phyloP scores from a whole-genome alignment of 2,797 vertebrate genomes.

The Salarias fasciatus region DNA sequence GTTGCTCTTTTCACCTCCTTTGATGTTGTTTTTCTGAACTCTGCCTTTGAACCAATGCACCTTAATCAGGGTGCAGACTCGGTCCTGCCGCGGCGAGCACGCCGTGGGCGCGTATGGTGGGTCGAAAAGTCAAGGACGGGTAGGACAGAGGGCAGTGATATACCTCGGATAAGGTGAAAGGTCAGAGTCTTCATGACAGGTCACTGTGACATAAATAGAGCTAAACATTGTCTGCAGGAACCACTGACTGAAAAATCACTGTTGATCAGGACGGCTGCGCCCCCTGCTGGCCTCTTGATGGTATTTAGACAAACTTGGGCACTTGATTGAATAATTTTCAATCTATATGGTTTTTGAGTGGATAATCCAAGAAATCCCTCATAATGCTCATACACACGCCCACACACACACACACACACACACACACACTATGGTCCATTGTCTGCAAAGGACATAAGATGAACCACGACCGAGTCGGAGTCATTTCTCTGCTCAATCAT shows the following conservation, averaged over 20 bases:
- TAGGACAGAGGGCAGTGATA: constrained; percentile 34
- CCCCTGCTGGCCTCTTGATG: constrained; percentile 45
- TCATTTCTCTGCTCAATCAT: constrained; percentile 12
- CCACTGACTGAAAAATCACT: neutral
- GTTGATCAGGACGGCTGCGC: constrained; percentile 35
- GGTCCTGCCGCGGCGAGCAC: constrained; percentile 10
- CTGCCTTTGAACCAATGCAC: constrained; percentile 27
- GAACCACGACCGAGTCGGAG: neutral
- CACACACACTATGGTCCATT: too few relatives aligned
- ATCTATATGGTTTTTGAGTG: neutral
- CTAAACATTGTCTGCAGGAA: constrained; percentile 12
- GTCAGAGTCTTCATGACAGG: constrained; percentile 44
- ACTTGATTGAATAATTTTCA: neutral
- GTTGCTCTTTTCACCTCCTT: constrained; percentile 30
- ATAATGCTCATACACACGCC: too few relatives aligned
- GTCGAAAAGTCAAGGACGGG: constrained; percentile 17
- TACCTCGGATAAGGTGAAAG: constrained; percentile 54
- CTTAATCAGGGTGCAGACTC: constrained; percentile 27
- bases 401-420: too few relatives aligned
- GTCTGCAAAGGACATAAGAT: too few relatives aligned
- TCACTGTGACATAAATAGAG: constrained; percentile 60
- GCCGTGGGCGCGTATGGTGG: constrained; percentile 6
- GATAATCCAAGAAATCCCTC: neutral
- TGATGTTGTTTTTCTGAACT: constrained; percentile 51
- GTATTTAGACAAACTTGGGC: neutral